Evolutionary conservation across 1,140 invertebrate genomes (phyloP), one percentile per base, ranked within the genome.

Genomic region (Listronotus oregonensis): DNA sequence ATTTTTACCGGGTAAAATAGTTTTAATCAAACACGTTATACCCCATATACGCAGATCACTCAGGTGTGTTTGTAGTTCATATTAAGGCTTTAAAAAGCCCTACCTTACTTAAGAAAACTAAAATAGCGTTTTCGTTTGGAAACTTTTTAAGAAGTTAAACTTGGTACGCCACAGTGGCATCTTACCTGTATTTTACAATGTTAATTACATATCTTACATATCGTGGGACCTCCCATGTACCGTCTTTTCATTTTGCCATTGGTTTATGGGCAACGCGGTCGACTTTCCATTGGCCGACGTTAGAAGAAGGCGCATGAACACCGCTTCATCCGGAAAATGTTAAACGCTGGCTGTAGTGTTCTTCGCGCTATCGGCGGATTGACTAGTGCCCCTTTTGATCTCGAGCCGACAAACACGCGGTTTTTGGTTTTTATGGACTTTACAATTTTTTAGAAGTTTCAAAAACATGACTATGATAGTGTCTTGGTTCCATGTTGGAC

Each of bases 171-270:
- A 47, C 51, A 55, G 40, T 50, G 40, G 40, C 43, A 59, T 71
- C 64, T 73, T 75, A 76, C 73, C 74, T 76, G 68, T 73, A 72
- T 75, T 74, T 76, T 76, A 76, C 73, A 76, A 74, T 75, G 75
- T 73, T 77, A 77, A 77, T 77, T 77, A 77, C 73, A 76, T 71
- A 73, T 76, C 72, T 77, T 77, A 77, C 75, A 75, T 75, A 73
- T 71, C 47, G 57, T 64, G 66, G 74, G 42, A 64, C 76, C 76
- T 72, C 74, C 76, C 76, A 76, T 75, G 75, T 75, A 74, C 69
- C 75, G 74, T 76, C 75, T 76, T 77, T 77, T 72, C 71, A 71
- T 74, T 73, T 74, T 73, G 70, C 73, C 65, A 77, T 77, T 77
- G 76, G 76, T 74, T 74, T 76, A 72, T 72, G 68, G 71, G 71